Conservation (phyloP, 2,113 vertebrate genomes). For the Melanerpes aurifrons region DNA sequence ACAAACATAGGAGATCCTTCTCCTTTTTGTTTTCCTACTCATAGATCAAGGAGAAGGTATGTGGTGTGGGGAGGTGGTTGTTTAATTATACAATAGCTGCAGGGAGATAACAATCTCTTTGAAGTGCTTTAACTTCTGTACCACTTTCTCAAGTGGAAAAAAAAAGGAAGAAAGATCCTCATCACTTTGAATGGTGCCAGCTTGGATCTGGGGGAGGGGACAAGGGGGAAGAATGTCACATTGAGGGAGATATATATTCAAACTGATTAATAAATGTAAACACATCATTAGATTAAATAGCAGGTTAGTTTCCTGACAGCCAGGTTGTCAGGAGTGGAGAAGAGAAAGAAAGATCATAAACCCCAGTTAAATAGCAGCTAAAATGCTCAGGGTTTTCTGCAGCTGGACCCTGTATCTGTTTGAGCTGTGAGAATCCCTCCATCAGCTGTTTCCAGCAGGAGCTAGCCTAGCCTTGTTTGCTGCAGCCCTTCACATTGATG, state of each 20-base stretch:
- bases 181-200: conserved; percentile 27
- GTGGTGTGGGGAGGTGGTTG: neutral
- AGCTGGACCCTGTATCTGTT: neutral
- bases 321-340: conserved; percentile 1
- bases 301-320: conserved; percentile 31
- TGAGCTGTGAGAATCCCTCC: neutral
- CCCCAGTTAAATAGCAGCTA: neutral
- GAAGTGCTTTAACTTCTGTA: conserved; percentile 54
- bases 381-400: neutral
- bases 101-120: conserved; percentile 49
- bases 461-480: neutral
- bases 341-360: neutral
- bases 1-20: neutral
- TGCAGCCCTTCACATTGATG: fast-evolving
- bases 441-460: neutral
- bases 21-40: conserved; percentile 27
- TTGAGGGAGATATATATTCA: conserved; percentile 45
- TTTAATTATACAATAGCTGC: conserved; percentile 66
- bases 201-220: conserved; percentile 47
- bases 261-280: conserved; percentile 57
- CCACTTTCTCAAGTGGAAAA: conserved; percentile 41
- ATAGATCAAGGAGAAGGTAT: conserved; percentile 52
- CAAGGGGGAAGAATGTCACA: conserved; percentile 6
- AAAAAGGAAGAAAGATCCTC: conserved; percentile 17
- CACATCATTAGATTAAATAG: conserved; percentile 62